A percentile compares a stretch with the other conserved stretches of the same genome.
Conservation (phyloP, 2,888 invertebrate genomes). For the Abscondita cerata region DNA sequence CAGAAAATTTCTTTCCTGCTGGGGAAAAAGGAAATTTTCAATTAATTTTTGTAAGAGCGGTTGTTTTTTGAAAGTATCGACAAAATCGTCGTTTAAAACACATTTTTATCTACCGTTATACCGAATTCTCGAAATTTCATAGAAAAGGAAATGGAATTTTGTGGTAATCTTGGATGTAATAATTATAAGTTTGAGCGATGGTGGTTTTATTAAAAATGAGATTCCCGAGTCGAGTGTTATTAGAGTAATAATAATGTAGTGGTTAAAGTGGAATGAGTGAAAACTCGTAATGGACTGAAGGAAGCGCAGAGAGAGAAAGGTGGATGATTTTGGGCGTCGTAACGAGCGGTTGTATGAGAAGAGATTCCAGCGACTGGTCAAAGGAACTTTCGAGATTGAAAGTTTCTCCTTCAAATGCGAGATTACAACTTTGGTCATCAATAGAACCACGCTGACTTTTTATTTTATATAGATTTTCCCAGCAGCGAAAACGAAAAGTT, state of each 20-base stretch:
- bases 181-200: constrained; percentile 8
- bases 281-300: constrained; percentile 22
- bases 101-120: constrained; percentile 1
- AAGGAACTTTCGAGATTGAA: constrained; percentile 28
- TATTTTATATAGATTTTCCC: constrained; percentile 1
- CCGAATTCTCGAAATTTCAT: background rate
- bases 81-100: no score
- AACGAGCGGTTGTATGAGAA: constrained; percentile 18
- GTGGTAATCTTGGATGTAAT: constrained; percentile 8
- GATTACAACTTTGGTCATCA: constrained; percentile 32
- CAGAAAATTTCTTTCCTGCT: no score
- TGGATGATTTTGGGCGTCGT: constrained; percentile 17
- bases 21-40: no score
- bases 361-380: constrained; percentile 29
- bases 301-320: constrained; percentile 21
- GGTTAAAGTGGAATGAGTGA: constrained; percentile 18
- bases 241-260: constrained; percentile 21
- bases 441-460: constrained; percentile 23
- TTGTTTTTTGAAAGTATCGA: no score
- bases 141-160: background rate
- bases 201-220: constrained; percentile 12
- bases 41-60: no score
- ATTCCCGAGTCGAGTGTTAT: constrained; percentile 14
- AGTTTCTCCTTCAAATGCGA: constrained; percentile 28
- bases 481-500: constrained; percentile 14